These are phyloP conservation scores for Adineta ricciae DNA, from an alignment of 2,888 invertebrate species.

Conservation along the genomic window DNA sequence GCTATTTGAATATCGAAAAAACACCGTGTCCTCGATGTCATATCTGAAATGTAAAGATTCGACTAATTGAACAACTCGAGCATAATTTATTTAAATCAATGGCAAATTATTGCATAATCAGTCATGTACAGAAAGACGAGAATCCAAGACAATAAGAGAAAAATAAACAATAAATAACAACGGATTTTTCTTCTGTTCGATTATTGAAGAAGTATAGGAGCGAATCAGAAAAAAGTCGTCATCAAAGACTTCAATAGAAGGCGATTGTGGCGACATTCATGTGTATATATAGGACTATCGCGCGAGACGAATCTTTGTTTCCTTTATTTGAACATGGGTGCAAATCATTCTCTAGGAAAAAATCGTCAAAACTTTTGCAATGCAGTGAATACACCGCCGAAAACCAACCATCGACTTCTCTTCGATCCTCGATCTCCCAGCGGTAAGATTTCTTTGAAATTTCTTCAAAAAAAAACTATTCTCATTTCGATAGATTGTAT, in stretches of 20 bases:
- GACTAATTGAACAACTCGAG: too few species aligned
- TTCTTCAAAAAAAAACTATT: neutral
- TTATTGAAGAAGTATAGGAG: neutral
- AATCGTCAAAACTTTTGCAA: neutral
- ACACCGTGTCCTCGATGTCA: neutral
- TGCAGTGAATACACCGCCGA: slow-evolving; percentile 8
- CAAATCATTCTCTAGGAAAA: neutral
- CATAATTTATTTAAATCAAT: neutral
- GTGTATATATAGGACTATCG: neutral
- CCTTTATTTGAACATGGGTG: neutral
- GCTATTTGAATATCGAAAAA: slow-evolving; percentile 21
- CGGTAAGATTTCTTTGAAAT: neutral
- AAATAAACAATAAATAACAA: slow-evolving; percentile 6
- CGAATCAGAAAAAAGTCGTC: neutral
- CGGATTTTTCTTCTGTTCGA: neutral
- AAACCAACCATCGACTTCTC: neutral
- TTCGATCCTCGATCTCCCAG: slow-evolving; percentile 10
- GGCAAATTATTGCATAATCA: neutral
- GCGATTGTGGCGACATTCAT: neutral
- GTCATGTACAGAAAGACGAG: neutral
- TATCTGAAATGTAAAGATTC: neutral
- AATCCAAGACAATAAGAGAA: neutral
- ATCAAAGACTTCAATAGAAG: too few species aligned
- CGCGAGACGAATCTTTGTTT: neutral
- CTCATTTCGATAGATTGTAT: neutral